A percentile compares a stretch with the other conserved stretches of the same genome.
These are phyloP conservation scores for Panzeria rudis DNA, from an alignment of 2,888 invertebrate genomes.

Conservation along the genomic window DNA sequence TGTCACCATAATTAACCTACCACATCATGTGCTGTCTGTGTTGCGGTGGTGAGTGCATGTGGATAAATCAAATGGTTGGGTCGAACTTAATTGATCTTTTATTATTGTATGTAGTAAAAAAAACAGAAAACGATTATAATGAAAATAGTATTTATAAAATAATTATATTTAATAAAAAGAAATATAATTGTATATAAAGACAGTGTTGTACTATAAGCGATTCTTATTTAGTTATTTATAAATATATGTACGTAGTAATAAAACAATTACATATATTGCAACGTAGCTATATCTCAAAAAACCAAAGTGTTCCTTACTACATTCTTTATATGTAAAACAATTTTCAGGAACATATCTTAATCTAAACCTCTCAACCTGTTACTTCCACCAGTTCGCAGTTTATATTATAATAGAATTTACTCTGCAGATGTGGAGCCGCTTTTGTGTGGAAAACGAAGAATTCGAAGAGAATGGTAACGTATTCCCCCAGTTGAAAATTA, in stretches of 20 bases:
- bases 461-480: no score
- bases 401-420: no score
- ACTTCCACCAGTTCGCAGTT: no score
- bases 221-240: constrained; percentile 60
- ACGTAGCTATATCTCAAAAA: no score
- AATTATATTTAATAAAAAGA: constrained; percentile 29
- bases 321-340: no score
- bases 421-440: no score
- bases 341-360: no score
- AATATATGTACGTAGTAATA: constrained; percentile 41
- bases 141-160: constrained; percentile 44
- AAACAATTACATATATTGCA: no score
- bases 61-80: constrained; percentile 16
- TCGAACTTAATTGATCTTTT: constrained; percentile 48
- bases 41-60: constrained; percentile 38
- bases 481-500: no score
- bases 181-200: constrained; percentile 7
- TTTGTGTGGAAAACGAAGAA: no score
- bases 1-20: constrained; percentile 28
- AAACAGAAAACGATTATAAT: constrained; percentile 14
- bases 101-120: constrained; percentile 41
- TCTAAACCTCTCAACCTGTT: no score
- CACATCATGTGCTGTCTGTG: constrained; percentile 10
- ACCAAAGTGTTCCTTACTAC: no score
- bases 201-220: constrained; percentile 59